Conservation (phyloP, 2,113 vertebrate genomes). For the Hylia prasina region DNA sequence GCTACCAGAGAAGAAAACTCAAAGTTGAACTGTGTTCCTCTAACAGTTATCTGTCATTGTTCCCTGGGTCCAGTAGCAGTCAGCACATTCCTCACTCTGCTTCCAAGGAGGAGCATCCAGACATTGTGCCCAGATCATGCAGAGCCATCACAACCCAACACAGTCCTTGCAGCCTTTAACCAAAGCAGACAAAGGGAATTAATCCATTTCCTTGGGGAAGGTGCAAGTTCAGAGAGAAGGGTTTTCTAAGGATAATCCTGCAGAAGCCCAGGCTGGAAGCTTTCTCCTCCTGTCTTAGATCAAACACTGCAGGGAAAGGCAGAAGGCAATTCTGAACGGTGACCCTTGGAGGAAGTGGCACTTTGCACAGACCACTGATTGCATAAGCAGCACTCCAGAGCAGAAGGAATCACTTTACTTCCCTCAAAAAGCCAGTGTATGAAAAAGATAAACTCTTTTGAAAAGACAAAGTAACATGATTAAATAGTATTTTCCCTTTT, state of each 20-base stretch:
- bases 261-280: background rate
- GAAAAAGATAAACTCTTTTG: constrained; percentile 37
- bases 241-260: background rate
- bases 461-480: constrained; percentile 21
- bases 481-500: constrained; percentile 31
- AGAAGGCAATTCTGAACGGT: background rate
- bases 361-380: background rate
- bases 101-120: background rate
- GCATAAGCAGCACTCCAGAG: background rate
- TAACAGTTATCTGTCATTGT: background rate
- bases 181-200: background rate
- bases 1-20: background rate
- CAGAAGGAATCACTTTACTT: background rate
- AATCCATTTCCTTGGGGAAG: background rate
- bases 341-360: background rate
- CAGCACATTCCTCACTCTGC: background rate
- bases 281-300: background rate
- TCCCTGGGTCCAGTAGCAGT: background rate
- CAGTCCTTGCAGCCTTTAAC: background rate
- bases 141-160: background rate
- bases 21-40: background rate
- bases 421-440: background rate
- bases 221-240: background rate
- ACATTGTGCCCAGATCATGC: fast-evolving
- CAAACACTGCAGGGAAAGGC: background rate